Evolutionary conservation across 2,797 vertebrate genomes (phyloP).

Genomic region (Pangasius krempfi): DNA sequence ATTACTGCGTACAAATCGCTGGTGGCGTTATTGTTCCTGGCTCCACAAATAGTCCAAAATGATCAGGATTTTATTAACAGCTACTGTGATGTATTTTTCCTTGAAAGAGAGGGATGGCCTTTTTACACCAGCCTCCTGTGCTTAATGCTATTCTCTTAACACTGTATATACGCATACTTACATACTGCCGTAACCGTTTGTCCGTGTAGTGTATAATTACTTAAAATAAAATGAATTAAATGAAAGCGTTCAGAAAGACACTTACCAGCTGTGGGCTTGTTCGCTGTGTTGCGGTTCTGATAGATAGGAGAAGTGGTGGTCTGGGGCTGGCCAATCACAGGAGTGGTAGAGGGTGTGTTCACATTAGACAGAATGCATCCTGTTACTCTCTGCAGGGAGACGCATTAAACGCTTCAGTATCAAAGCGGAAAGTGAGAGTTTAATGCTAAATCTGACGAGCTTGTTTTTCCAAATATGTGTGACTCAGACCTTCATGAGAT

Average conservation of each 20-base stretch:
- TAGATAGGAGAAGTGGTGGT: conserved; percentile 87
- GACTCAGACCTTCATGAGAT: conserved; percentile 92
- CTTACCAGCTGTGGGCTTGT: conserved; percentile 89
- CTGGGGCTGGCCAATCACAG: conserved; percentile 93
- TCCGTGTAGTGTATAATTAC: background rate
- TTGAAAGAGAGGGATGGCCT: background rate
- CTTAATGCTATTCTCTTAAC: background rate
- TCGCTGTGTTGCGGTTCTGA: conserved; percentile 82
- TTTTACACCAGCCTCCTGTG: background rate
- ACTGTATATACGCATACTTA: background rate
- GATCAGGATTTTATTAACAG: background rate
- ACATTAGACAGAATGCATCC: conserved; percentile 98
- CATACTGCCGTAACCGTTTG: background rate
- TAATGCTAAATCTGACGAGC: background rate
- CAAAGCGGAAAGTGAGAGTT: background rate
- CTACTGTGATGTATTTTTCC: too few species aligned
- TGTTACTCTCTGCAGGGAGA: conserved; percentile 86
- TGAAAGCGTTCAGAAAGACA: conserved; percentile 1
- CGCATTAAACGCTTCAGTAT: background rate
- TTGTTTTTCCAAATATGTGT: background rate
- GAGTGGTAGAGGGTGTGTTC: conserved; percentile 92
- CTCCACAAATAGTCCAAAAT: background rate
- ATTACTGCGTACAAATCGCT: background rate
- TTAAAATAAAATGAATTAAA: too few species aligned
- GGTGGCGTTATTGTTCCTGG: background rate